These are phyloP conservation scores for Margaritifera margaritifera DNA, from an alignment of 2,888 invertebrate species.

Conservation along the genomic window DNA sequence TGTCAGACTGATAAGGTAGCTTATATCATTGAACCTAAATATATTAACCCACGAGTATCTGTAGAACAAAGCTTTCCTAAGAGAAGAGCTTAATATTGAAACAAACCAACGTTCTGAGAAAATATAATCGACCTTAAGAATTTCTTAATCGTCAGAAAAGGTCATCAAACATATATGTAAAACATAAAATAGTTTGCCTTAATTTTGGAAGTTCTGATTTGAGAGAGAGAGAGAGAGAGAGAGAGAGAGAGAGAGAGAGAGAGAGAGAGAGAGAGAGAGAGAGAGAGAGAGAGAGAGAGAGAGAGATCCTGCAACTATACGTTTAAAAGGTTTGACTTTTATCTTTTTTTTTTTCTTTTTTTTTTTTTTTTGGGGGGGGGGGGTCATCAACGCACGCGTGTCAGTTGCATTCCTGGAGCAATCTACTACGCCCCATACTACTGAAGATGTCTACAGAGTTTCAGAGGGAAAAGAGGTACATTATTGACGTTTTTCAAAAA, in stretches of 20 bases:
- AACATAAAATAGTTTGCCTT: no score
- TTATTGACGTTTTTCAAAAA: background rate
- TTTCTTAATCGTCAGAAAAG: background rate
- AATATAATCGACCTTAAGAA: background rate
- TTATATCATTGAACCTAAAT: no score
- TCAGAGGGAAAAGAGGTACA: constrained; percentile 23
- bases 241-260: constrained; percentile 7
- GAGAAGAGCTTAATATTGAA: background rate
- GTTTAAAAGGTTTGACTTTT: background rate
- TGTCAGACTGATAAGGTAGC: no score
- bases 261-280: constrained; percentile 4
- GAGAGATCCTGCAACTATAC: background rate
- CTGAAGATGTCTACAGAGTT: no score
- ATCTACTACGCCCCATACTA: background rate
- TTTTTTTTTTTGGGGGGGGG: no score
- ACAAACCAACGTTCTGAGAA: background rate
- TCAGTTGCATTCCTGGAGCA: constrained; percentile 2
- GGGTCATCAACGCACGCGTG: constrained; percentile 1
- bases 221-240: no score
- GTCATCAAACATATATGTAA: no score
- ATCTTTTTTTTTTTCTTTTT: background rate
- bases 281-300: constrained; percentile 4
- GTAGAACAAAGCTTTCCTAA: background rate
- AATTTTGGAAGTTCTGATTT: no score
- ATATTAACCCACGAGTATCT: no score